Percentiles rank a stretch among this genome's conserved stretches.
phyloP scores from a whole-genome alignment of 2,888 invertebrate species.

The Drosophila hamatofila region DNA sequence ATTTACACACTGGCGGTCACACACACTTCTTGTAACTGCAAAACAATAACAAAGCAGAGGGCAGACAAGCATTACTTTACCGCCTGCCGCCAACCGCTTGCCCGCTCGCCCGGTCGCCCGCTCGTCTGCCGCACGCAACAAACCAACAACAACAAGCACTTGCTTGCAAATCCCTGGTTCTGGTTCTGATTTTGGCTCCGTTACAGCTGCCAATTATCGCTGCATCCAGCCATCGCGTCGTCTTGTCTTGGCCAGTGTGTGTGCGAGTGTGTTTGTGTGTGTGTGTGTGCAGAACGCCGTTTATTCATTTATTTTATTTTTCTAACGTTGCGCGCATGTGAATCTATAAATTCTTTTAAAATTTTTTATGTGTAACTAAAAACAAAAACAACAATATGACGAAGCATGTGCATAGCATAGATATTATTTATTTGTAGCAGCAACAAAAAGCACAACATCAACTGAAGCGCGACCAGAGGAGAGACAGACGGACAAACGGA shows the following conservation, averaged over 20 bases:
- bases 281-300: conserved; percentile 19
- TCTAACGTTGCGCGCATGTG: conserved; percentile 31
- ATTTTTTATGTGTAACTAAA: conserved; percentile 16
- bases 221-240: conserved; percentile 48
- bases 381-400: conserved; percentile 21
- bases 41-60: conserved; percentile 63
- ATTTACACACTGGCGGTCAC: conserved; percentile 27
- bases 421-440: conserved; percentile 15
- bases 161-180: conserved; percentile 33
- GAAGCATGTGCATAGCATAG: conserved; percentile 22
- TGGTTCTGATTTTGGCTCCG: conserved; percentile 53
- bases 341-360: conserved; percentile 12
- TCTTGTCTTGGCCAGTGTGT: conserved; percentile 26
- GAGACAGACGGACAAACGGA: conserved; percentile 26
- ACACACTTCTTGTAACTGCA: conserved; percentile 44
- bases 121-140: conserved; percentile 43
- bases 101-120: conserved; percentile 5
- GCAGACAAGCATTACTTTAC: conserved; percentile 65
- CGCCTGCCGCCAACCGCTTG: conserved; percentile 39
- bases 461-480: conserved; percentile 63
- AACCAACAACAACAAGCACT: conserved; percentile 18
- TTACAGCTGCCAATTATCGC: conserved; percentile 38
- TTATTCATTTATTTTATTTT: conserved; percentile 20
- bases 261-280: not conserved
- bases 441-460: conserved; percentile 31